Evolutionary conservation across 1,140 invertebrate species (phyloP).

Genomic region (Lutraria rhynchaena): DNA sequence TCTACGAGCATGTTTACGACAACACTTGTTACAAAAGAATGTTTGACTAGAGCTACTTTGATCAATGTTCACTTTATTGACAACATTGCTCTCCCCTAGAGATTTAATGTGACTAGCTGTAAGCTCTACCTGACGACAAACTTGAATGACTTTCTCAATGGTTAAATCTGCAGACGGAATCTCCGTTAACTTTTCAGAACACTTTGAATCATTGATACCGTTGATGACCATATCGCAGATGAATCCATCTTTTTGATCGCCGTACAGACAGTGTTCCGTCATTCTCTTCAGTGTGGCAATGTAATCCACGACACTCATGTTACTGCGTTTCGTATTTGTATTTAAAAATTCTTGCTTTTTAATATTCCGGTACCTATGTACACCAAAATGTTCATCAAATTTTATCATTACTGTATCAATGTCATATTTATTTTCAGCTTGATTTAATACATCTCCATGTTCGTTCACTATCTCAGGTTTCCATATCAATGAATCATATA

Average conservation of each 20-base stretch:
- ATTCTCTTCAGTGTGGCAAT: slow-evolving; percentile 51
- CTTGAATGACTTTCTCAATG: slow-evolving; percentile 53
- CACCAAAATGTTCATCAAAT: slow-evolving; percentile 51
- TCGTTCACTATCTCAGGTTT: neutral
- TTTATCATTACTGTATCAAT: slow-evolving; percentile 19
- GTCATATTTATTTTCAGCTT: slow-evolving; percentile 30
- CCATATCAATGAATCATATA: slow-evolving; percentile 41
- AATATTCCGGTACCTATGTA: slow-evolving; percentile 50
- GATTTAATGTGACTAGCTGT: slow-evolving; percentile 53
- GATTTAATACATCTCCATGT: slow-evolving; percentile 5
- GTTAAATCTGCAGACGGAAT: slow-evolving; percentile 40
- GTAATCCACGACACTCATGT: slow-evolving; percentile 56
- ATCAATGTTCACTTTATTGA: neutral
- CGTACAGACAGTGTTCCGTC: slow-evolving; percentile 59
- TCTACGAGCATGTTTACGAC: slow-evolving; percentile 31
- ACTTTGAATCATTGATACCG: slow-evolving; percentile 56
- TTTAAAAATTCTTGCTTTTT: slow-evolving; percentile 52
- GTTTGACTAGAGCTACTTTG: neutral
- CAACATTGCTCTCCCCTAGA: neutral
- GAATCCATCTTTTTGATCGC: slow-evolving; percentile 55
- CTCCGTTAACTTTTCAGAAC: slow-evolving; percentile 62
- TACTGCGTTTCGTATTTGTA: slow-evolving; percentile 48
- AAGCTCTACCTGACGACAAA: slow-evolving; percentile 57
- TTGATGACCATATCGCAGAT: slow-evolving; percentile 64
- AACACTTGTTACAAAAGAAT: slow-evolving; percentile 41